Conservation (phyloP, 2,888 invertebrate genomes). For the Ennomos quercinarius region DNA sequence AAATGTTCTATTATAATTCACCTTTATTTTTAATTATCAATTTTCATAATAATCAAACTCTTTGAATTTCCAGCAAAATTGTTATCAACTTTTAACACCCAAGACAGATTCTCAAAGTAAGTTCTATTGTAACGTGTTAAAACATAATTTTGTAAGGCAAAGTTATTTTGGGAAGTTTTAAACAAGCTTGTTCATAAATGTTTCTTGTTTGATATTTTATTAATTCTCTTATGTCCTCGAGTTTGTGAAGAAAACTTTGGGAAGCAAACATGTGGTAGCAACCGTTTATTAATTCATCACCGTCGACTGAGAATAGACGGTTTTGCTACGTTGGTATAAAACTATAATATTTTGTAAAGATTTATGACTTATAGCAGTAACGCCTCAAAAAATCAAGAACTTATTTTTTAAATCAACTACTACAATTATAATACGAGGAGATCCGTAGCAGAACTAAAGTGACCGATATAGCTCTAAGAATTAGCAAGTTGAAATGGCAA, state of each 20-base stretch:
- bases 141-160: slow-evolving; percentile 16
- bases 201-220: slow-evolving; percentile 38
- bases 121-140: slow-evolving; percentile 20
- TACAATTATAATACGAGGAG: too few species aligned
- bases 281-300: slow-evolving; percentile 12
- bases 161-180: slow-evolving; percentile 23
- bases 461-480: too few species aligned
- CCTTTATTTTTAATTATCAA: slow-evolving; percentile 4
- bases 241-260: slow-evolving; percentile 30
- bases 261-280: slow-evolving; percentile 23
- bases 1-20: too few species aligned
- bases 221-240: slow-evolving; percentile 33
- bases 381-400: too few species aligned
- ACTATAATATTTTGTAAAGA: too few species aligned
- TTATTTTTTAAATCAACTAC: too few species aligned
- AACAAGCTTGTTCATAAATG: slow-evolving; percentile 31
- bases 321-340: slow-evolving; percentile 4
- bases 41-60: slow-evolving; percentile 18
- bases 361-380: too few species aligned
- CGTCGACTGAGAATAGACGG: slow-evolving; percentile 9
- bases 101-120: slow-evolving; percentile 6
- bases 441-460: too few species aligned
- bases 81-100: slow-evolving; percentile 21
- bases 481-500: too few species aligned
- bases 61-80: slow-evolving; percentile 23